Evolutionary conservation across 2,888 invertebrate species (phyloP).

Genomic region (Volucella inflata): DNA sequence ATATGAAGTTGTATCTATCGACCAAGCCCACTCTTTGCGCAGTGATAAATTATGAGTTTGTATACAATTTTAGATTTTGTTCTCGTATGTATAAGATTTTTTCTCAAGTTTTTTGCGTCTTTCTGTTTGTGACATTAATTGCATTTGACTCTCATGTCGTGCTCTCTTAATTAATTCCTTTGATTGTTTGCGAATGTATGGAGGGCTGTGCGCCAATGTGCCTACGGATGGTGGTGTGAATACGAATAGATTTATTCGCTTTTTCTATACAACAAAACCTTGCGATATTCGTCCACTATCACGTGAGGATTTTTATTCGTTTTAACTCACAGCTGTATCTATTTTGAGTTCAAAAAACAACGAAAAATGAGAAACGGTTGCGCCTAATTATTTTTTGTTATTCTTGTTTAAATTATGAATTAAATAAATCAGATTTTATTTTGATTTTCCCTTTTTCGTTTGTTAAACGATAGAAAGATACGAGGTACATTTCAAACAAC

Average conservation of each 20-base stretch:
- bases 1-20: conserved; percentile 1
- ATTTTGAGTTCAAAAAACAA: conserved; percentile 14
- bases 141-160: conserved; percentile 63
- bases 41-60: conserved; percentile 32
- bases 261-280: conserved; percentile 23
- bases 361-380: conserved; percentile 19
- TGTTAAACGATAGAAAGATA: not conserved
- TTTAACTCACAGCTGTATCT: conserved; percentile 10
- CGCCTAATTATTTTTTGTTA: conserved; percentile 32
- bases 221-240: conserved; percentile 28
- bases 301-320: conserved; percentile 45
- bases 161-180: conserved; percentile 63
- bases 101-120: too few relatives aligned
- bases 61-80: conserved; percentile 38
- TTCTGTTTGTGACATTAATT: conserved; percentile 60
- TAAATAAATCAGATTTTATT: conserved; percentile 18
- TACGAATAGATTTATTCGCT: conserved; percentile 41
- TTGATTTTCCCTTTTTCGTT: not conserved
- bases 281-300: conserved; percentile 27
- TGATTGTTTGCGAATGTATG: conserved; percentile 39
- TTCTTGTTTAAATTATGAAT: conserved; percentile 26
- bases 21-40: conserved; percentile 27
- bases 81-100: conserved; percentile 5
- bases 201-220: too few relatives aligned
- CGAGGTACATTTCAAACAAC: not conserved